phyloP scores from a whole-genome alignment of 2,888 invertebrate genomes.

The Drepanosiphum platanoidis region DNA sequence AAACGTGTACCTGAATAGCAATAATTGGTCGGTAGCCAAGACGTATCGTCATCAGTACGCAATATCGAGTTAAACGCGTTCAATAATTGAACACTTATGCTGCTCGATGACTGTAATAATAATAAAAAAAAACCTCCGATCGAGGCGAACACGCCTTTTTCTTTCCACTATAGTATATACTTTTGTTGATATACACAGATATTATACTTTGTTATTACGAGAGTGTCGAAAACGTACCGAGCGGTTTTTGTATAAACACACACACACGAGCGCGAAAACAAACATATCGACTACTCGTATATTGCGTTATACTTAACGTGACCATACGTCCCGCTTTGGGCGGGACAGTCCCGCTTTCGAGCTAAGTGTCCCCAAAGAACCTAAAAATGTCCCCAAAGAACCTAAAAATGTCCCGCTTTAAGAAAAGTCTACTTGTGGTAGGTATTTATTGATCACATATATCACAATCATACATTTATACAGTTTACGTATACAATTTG shows the following conservation, averaged over 20 bases:
- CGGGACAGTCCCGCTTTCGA: too few relatives aligned
- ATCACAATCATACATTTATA: too few relatives aligned
- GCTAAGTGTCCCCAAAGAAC: too few relatives aligned
- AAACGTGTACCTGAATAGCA: not conserved
- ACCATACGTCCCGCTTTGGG: too few relatives aligned
- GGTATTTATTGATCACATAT: too few relatives aligned
- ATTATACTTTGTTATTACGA: too few relatives aligned
- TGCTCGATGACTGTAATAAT: not conserved
- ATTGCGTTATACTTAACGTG: too few relatives aligned
- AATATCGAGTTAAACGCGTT: not conserved
- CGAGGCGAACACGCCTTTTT: not conserved
- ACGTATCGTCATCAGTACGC: not conserved
- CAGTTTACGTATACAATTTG: too few relatives aligned
- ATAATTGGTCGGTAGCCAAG: too few relatives aligned
- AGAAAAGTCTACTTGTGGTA: too few relatives aligned
- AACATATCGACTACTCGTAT: not conserved
- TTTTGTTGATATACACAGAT: not conserved
- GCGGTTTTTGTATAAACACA: not conserved
- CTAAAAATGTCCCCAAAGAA: too few relatives aligned
- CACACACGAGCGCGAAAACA: not conserved
- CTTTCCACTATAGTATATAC: not conserved
- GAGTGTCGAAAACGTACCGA: not conserved
- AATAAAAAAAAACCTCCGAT: not conserved
- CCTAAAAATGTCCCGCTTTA: too few relatives aligned
- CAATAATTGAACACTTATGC: not conserved